Evolutionary conservation across 2,113 vertebrate species (phyloP).

Genomic region (Nematolebias whitei): DNA sequence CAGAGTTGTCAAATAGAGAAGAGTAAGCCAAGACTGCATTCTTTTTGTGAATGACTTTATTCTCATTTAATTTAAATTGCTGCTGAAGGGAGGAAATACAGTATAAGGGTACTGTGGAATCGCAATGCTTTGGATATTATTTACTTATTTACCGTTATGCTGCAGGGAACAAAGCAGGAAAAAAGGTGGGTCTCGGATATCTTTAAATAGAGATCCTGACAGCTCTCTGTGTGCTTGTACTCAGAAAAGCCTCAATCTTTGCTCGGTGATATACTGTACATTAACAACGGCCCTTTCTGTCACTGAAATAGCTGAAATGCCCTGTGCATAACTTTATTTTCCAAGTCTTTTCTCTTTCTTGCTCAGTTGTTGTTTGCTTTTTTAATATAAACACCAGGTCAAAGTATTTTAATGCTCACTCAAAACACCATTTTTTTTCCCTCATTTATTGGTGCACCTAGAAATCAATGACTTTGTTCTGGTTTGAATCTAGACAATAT

Average conservation of each 20-base stretch:
- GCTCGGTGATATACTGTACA: conserved; percentile 61
- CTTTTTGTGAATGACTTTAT: conserved; percentile 56
- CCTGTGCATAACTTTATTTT: conserved; percentile 63
- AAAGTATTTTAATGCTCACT: conserved; percentile 34
- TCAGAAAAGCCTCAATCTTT: conserved; percentile 57
- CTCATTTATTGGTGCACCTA: conserved; percentile 33
- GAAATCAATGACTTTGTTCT: conserved; percentile 7
- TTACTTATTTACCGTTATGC: conserved; percentile 71
- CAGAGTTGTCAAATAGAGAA: conserved; percentile 61
- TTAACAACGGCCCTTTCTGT: conserved; percentile 60
- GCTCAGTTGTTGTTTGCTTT: conserved; percentile 38
- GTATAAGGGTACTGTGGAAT: conserved; percentile 54
- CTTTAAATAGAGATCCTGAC: conserved; percentile 69
- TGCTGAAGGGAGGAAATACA: conserved; percentile 47
- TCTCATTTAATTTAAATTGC: conserved; percentile 38
- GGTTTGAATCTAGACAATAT: conserved; percentile 11
- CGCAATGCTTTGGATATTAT: conserved; percentile 63
- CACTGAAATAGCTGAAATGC: conserved; percentile 63
- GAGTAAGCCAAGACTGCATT: conserved; percentile 58
- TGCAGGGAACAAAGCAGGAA: conserved; percentile 49
- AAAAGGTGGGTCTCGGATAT: conserved; percentile 56
- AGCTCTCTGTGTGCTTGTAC: conserved; percentile 45
- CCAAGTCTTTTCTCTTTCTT: conserved; percentile 38
- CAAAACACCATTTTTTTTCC: conserved; percentile 19
- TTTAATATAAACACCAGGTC: conserved; percentile 11